Base-by-base conservation (phyloP, 2,113 vertebrate species). In the Monarcha castaneiventris region DNA sequence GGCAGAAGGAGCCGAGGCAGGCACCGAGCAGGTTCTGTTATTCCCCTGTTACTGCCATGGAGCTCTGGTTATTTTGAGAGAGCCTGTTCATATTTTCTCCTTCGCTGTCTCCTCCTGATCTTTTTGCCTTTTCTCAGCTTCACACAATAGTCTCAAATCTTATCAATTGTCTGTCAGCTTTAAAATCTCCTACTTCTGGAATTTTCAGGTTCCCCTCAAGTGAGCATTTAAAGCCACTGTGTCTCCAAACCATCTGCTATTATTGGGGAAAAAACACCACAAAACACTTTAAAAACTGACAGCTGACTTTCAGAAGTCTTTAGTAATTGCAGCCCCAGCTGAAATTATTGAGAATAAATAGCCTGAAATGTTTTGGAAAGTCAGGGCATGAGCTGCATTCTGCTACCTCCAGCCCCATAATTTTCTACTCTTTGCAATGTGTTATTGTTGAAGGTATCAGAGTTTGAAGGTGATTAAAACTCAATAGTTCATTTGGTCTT, bases 401-500 rank as follows among this genome's bases (percentile, higher is more conserved):
- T 94, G 77, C 56, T 92, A 72, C 89, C 64, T 94, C 48, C 83
- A 84, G 84, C 56, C 61, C 37, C 80, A 7, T 81, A 26, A 84
- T 92, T 96, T 93, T 88, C 75, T 66, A n/a, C n/a, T 79, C 46
- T 55, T 91, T 85, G 51, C 72, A 83, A 5, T 1, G 5, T 84
- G 68, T 81, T 93, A 51, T 61, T 95, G 52, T 90, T 80, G 74
- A 91, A 90, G 83, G 83, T 94, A 92, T 93, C 72, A 26, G 67
- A 58, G 41, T 91, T 96, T 90, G 83, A 89, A 96, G 95, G 93
- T 93, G 75, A 90, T 90, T 94, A 96, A 86, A 90, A 86, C 92
- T 78, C 75, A 80, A 67, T 74, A 92, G 61, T 74, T 80, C 18
- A 6, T 84, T 88, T 90, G 32, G 64, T 86, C 55, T 82, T 84